phyloP scores from a whole-genome alignment of 2,113 vertebrate genomes.

The Amphilophus citrinellus region DNA sequence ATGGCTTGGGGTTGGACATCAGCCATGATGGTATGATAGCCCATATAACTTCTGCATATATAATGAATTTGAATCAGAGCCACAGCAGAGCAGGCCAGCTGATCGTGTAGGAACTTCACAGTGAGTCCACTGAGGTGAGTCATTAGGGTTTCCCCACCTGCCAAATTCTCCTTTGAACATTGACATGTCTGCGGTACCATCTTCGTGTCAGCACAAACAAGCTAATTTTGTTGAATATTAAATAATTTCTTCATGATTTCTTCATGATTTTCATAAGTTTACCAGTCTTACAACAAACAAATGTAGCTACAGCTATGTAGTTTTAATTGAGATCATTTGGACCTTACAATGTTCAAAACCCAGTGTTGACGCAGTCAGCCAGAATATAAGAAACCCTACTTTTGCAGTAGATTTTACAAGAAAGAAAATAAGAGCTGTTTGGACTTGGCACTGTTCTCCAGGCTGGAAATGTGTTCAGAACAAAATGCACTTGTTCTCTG shows the following conservation, averaged over 20 bases:
- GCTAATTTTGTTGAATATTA: not conserved
- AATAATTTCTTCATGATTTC: not conserved
- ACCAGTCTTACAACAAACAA: not conserved
- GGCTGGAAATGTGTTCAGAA: slow-evolving; percentile 10
- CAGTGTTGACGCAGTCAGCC: not conserved
- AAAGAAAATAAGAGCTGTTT: not conserved
- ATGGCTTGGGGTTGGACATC: not conserved
- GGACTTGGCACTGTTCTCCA: not conserved
- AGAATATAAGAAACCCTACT: not conserved
- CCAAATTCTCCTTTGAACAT: not conserved
- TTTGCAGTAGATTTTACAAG: not conserved
- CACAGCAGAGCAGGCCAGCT: not conserved
- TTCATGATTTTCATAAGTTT: not conserved
- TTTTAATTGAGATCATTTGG: not conserved
- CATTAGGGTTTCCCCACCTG: not conserved
- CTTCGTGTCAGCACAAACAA: not conserved
- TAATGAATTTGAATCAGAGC: not conserved
- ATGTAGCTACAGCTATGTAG: not conserved
- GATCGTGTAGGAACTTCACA: not conserved
- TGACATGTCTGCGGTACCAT: not conserved
- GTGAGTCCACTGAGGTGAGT: not conserved
- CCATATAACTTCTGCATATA: not conserved
- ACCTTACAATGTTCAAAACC: not conserved
- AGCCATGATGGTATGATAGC: not conserved
- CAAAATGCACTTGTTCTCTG: not conserved